Percentiles rank a stretch among this genome's conserved stretches.
Evolutionary conservation across 64 coral and sea anemone species (phyloP).

Genomic region (Pachyseris speciosa): DNA sequence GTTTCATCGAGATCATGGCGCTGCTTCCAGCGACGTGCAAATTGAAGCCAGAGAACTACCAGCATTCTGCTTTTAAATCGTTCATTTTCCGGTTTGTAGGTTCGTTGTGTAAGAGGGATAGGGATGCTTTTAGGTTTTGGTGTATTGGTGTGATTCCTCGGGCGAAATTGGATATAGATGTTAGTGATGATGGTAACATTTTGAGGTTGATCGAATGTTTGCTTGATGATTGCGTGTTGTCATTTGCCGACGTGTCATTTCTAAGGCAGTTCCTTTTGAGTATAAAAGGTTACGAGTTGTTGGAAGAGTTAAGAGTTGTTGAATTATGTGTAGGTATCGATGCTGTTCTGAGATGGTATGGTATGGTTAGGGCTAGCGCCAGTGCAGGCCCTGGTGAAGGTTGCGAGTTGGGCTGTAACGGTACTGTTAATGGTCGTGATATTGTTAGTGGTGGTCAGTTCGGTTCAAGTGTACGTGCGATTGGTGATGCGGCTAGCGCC

Average conservation of each 20-base stretch:
- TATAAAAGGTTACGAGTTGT: background rate
- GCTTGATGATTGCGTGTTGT: background rate
- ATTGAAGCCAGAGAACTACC: too few species aligned
- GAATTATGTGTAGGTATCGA: background rate
- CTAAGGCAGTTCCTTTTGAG: background rate
- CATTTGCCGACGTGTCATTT: background rate
- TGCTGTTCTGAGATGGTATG: background rate
- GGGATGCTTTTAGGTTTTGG: background rate
- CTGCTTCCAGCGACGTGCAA: background rate
- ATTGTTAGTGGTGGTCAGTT: too few species aligned
- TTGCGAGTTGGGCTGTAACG: too few species aligned
- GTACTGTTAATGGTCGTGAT: background rate
- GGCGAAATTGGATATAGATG: background rate
- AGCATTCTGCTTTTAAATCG: background rate
- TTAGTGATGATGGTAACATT: background rate
- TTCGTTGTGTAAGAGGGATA: background rate
- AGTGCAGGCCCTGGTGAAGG: too few species aligned
- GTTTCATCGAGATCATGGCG: background rate
- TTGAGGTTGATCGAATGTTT: constrained; percentile 3
- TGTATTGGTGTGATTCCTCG: background rate
- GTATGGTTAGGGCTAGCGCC: background rate
- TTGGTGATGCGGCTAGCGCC: background rate
- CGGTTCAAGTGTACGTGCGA: background rate
- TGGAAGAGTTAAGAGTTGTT: background rate
- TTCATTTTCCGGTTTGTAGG: background rate